Conservation (phyloP, 2,797 vertebrate genomes). For the Sciaenops ocellatus region DNA sequence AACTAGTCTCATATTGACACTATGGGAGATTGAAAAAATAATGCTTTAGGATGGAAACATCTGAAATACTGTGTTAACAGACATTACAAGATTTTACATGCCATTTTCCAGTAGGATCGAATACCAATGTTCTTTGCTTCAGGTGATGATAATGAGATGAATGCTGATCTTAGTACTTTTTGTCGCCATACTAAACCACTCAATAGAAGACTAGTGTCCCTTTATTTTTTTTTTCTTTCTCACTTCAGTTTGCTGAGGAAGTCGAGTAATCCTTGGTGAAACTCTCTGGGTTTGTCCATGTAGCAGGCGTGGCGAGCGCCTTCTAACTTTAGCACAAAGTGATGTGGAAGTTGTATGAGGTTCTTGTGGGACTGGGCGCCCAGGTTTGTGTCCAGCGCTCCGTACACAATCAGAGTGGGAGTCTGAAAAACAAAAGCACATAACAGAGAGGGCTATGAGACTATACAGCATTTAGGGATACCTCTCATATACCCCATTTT, state of each 20-base stretch:
- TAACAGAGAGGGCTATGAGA: neutral
- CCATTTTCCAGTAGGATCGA: constrained; percentile 29
- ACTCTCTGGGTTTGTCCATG: constrained; percentile 92
- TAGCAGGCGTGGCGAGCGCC: constrained; percentile 94
- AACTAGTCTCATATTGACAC: constrained; percentile 28
- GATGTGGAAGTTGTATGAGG: constrained; percentile 90
- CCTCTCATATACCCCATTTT: too few relatives aligned
- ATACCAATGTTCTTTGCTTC: constrained; percentile 22
- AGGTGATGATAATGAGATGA: constrained; percentile 16
- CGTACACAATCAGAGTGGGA: constrained; percentile 90
- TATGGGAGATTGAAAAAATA: constrained; percentile 23
- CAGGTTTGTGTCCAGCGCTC: constrained; percentile 89
- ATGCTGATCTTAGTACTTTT: constrained; percentile 3
- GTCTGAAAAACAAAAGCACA: constrained; percentile 68
- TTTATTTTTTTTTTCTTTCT: constrained; percentile 13
- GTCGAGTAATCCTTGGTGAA: constrained; percentile 90
- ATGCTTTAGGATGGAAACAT: constrained; percentile 18
- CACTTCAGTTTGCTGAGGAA: constrained; percentile 88
- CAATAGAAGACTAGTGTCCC: neutral
- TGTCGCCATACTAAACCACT: constrained; percentile 1
- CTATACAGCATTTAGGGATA: neutral
- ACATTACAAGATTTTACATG: constrained; percentile 30
- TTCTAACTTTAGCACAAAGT: constrained; percentile 85
- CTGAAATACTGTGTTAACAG: constrained; percentile 28
- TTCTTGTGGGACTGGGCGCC: constrained; percentile 92